Evolutionary conservation across 2,888 invertebrate species (phyloP), one percentile per base, ranked within the genome.

Genomic region (Dorcus hopei): DNA sequence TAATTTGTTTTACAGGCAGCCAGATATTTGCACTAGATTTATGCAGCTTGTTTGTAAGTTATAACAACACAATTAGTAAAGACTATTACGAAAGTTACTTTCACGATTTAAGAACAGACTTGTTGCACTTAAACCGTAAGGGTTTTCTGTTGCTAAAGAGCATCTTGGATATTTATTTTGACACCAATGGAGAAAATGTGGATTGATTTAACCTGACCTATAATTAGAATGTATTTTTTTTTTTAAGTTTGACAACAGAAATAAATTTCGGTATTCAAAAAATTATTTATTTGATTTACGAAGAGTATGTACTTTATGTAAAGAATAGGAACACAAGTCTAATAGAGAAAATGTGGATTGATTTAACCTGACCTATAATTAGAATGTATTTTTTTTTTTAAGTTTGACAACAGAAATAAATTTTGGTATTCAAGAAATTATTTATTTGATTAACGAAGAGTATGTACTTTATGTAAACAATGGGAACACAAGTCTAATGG

Each of bases 401-500:
- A 33, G 7, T 41, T 41, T 41, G 14, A 41, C 14, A 5, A 41
- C 5, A 41, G 14, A 41, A 47, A 49, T 49, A 38, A 38, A 26
- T 49, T 23, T 49, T 6, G 26, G 9, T 49, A 11, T 38, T 38
- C 9, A 49, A 26, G 38, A 9, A n/a, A 40, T 38, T 50, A 19
- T 51, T 16, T 47, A 16, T 47, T 47, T 47, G 6, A 19, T 23
- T 47, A 23, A 19, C 11, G 19, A 43, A 9, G 14, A 16, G 11
- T 11, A 33, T 56, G 33, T 11, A 59, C 26, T 55, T 59, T 59
- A 6, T 52, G 26, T 52, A 59, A 40, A 9, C 43, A 38, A 42
- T 26, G 14, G 2, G 26, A 26, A 26, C 82, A 80, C 50, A 87
- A 70, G 71, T 90, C 87, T 50, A 89, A 70, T n/a, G 90, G 86